phyloP scores from a whole-genome alignment of 2,797 vertebrate species.

The Steatocranus sp. region DNA sequence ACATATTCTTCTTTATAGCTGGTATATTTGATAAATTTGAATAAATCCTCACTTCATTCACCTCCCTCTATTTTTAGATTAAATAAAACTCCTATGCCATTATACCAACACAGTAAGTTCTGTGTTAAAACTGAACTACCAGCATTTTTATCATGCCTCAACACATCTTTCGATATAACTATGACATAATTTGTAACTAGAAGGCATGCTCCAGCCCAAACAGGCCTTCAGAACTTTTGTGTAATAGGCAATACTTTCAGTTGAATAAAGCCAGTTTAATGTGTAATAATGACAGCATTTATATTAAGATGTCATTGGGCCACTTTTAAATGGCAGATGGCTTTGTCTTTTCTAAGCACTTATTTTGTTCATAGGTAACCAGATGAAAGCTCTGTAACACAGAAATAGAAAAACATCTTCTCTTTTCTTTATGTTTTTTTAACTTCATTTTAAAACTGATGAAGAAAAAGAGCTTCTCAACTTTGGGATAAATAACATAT shows the following conservation, averaged over 20 bases:
- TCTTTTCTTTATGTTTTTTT: not conserved
- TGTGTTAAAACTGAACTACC: not conserved
- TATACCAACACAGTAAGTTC: not conserved
- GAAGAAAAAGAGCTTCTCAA: not conserved
- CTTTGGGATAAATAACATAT: not conserved
- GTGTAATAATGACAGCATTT: not conserved
- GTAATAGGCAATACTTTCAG: not conserved
- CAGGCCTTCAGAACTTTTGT: not conserved
- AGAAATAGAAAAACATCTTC: not conserved
- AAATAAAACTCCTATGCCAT: not conserved
- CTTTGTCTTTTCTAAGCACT: not conserved
- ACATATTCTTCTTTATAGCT: not conserved
- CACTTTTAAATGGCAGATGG: not conserved
- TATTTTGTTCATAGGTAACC: not conserved
- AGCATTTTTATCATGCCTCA: constrained; percentile 8
- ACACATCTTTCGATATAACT: constrained; percentile 23
- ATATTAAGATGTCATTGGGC: not conserved
- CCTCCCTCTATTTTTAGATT: not conserved
- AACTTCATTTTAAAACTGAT: not conserved
- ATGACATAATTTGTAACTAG: constrained; percentile 5
- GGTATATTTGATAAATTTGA: not conserved
- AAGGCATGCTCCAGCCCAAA: constrained; percentile 27
- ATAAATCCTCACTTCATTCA: not conserved
- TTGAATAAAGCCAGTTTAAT: not conserved
- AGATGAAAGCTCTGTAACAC: not conserved